These are phyloP conservation scores for Sorex araneus DNA, from an alignment of 2,113 vertebrate species.

Conservation along the genomic window DNA sequence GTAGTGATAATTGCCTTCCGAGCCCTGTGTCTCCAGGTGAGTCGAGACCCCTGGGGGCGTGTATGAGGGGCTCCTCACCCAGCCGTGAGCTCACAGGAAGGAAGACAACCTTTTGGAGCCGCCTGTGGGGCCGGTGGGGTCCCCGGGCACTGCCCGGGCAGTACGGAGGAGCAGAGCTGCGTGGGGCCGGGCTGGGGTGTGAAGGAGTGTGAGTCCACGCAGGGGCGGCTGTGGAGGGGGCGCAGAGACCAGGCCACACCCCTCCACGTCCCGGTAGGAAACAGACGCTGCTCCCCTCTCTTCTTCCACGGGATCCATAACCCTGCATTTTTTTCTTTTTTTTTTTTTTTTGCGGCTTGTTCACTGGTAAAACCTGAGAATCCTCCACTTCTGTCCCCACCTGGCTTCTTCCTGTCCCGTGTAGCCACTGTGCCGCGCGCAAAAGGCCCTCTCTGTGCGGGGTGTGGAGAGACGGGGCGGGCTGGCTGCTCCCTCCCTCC, in stretches of 20 bases:
- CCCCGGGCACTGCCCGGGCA: neutral
- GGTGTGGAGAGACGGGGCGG: neutral
- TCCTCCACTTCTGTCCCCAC: neutral
- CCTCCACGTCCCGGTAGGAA: neutral
- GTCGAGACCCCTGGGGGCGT: neutral
- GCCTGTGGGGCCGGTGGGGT: neutral
- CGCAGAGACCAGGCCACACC: neutral
- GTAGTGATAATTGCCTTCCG: no score
- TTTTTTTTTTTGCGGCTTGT: neutral
- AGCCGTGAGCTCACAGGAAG: neutral
- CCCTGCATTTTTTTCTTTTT: neutral
- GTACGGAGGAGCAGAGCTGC: no score
- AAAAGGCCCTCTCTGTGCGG: neutral
- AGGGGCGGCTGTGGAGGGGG: neutral
- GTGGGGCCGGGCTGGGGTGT: no score
- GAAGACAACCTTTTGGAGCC: neutral
- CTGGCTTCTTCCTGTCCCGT: neutral
- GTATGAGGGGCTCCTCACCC: neutral
- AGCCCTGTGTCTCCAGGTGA: no score
- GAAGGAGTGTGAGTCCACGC: no score
- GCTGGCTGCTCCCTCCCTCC: neutral
- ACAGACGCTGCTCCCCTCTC: accelerated
- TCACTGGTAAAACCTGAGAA: conserved; percentile 10
- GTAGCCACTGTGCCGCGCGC: neutral
- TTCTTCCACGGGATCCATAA: neutral